Base-by-base conservation (phyloP, 2,888 invertebrate species). In the Drosophila anomalipes region DNA sequence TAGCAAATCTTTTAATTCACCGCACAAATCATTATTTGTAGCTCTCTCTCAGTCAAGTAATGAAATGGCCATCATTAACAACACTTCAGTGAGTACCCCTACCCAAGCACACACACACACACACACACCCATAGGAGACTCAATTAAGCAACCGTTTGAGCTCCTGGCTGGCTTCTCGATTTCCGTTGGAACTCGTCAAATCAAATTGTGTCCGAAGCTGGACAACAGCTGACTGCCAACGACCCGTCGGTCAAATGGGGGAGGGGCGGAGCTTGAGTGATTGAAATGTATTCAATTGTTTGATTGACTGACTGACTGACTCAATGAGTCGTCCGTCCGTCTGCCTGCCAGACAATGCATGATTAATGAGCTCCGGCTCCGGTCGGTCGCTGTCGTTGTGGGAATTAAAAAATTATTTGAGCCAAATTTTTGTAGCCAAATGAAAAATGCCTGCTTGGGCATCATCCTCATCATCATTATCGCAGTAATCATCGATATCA, bases 281-380 rank as follows among this genome's bases (percentile, higher is more conserved):
- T 86, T 90, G 87, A 86, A 83, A 86, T 81, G 89, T 87, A 89
- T 89, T 86, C 86, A 89, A 90, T 90, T 90, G 89, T 75, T 73
- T 78, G 91, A 86, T 89, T 83, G 78, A 90, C 77, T 83, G 79
- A 69, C 65, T 79, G 79, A 59, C 28, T 53, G 63, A 70, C 64
- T 70, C 68, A 66, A 68, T 64, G 66, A 53, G 70, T 62, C 61
- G 44, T 32, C 37, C 22, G 22, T 54, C 61, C 12, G 12, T 32
- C 56, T 33, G 61, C 56, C 59, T 16, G 58, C 73, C 77, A 75
- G 60, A 89, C 82, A 90, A 83, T 86, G 74, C 84, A 79, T 86
- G 86, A 86, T 86, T 86, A 86, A 86, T 86, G 91, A 86, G 47
- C 69, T 39, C 14, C 63, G 28, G 53, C 60, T 61, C 44, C 33